A percentile compares a stretch with the other conserved stretches of the same genome.
Conservation (phyloP, 2,888 invertebrate species). For the Plagodis pulveraria region DNA sequence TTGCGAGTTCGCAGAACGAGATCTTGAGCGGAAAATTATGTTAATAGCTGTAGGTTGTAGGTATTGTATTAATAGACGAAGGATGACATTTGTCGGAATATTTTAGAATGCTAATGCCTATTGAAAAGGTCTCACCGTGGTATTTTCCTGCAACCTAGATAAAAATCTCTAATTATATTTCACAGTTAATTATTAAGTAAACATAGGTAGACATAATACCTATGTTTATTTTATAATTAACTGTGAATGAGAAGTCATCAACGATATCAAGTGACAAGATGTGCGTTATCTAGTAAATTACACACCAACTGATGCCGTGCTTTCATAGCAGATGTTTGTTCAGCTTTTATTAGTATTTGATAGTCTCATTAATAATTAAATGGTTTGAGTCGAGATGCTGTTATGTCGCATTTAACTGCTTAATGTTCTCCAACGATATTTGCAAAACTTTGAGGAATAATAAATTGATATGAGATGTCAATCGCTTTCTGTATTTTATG, state of each 20-base stretch:
- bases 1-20: conserved; percentile 55
- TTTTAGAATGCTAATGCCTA: conserved; percentile 13
- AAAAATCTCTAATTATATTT: conserved; percentile 60
- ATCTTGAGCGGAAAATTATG: conserved; percentile 71
- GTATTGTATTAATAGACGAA: conserved; percentile 42
- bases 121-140: not conserved
- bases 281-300: conserved; percentile 56
- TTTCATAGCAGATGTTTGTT: conserved; percentile 51
- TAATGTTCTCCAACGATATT: conserved; percentile 8
- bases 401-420: conserved; percentile 7
- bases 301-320: conserved; percentile 42
- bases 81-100: conserved; percentile 45
- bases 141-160: not conserved
- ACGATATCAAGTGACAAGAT: conserved; percentile 68
- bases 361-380: conserved; percentile 47
- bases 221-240: conserved; percentile 66
- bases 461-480: conserved; percentile 58
- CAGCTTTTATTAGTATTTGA: conserved; percentile 53
- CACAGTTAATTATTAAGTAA: conserved; percentile 67
- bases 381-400: conserved; percentile 20
- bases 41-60: conserved; percentile 45
- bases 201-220: conserved; percentile 50
- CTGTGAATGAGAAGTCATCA: conserved; percentile 63
- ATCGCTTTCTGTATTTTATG: conserved; percentile 57
- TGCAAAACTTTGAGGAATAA: conserved; percentile 36